A percentile compares a stretch with the other conserved stretches of the same genome.
phyloP scores from a whole-genome alignment of 2,888 invertebrate genomes.

The Drosophila limbata region DNA sequence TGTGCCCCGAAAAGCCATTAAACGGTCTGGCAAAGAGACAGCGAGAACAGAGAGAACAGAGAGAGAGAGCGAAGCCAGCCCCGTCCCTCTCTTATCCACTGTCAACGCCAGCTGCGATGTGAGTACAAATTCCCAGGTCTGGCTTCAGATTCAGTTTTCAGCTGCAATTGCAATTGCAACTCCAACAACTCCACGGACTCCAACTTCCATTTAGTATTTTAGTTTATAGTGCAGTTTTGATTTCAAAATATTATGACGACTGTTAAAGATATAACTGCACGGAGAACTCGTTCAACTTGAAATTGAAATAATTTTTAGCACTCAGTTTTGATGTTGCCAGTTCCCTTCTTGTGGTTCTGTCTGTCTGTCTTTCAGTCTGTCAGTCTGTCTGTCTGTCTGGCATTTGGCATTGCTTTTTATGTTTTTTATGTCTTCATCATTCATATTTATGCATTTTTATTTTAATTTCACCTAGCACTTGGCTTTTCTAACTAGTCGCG shows the following conservation, averaged over 20 bases:
- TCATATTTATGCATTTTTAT: conserved; percentile 71
- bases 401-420: conserved; percentile 35
- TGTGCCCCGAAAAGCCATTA: conserved; percentile 58
- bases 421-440: conserved; percentile 73
- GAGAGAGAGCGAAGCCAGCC: background rate
- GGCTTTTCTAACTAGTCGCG: conserved; percentile 45
- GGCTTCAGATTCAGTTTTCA: conserved; percentile 20
- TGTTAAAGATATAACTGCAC: conserved; percentile 62
- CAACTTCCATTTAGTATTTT: conserved; percentile 59
- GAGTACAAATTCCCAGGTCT: conserved; percentile 28
- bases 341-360: background rate
- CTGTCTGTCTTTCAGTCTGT: no score
- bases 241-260: conserved; percentile 75
- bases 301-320: conserved; percentile 56
- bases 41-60: background rate
- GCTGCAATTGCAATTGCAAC: conserved; percentile 11
- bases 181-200: conserved; percentile 9
- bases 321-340: conserved; percentile 6
- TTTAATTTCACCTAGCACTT: conserved; percentile 60
- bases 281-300: conserved; percentile 59
- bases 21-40: conserved; percentile 31
- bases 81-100: conserved; percentile 30
- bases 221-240: conserved; percentile 71
- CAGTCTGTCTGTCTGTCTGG: conserved; percentile 11
- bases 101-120: conserved; percentile 68